These are phyloP conservation scores for Stegophylla sp. DNA, from an alignment of 2,888 invertebrate genomes.

Conservation along the genomic window DNA sequence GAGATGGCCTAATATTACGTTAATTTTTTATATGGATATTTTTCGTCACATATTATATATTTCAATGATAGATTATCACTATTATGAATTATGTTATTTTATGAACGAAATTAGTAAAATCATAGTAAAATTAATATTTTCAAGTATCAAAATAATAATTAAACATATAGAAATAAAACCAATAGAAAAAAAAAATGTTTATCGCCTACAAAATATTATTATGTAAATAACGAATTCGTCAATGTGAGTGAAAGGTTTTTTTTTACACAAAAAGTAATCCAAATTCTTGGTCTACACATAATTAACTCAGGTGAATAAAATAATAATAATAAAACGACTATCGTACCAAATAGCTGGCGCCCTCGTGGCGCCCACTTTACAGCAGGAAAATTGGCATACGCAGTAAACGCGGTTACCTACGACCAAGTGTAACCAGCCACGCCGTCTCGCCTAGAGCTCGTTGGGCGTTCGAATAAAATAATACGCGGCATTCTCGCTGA, in stretches of 20 bases:
- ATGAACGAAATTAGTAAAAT: too few species aligned
- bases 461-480: conserved; percentile 34
- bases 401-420: conserved; percentile 27
- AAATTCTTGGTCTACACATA: conserved; percentile 37
- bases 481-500: background rate
- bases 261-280: conserved; percentile 37
- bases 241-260: conserved; percentile 51
- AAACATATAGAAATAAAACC: too few species aligned
- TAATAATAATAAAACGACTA: conserved; percentile 26
- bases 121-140: too few species aligned
- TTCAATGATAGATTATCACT: too few species aligned
- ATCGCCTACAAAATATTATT: conserved; percentile 23
- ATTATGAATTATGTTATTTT: too few species aligned
- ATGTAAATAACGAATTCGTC: conserved; percentile 50
- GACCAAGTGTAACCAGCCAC: conserved; percentile 41
- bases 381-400: conserved; percentile 41
- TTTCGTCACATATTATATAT: too few species aligned
- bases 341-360: conserved; percentile 37
- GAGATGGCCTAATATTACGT: too few species aligned
- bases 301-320: conserved; percentile 32
- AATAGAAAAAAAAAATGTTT: background rate
- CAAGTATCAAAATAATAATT: too few species aligned
- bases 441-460: conserved; percentile 49
- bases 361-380: conserved; percentile 48
- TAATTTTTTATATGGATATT: too few species aligned